Conservation (phyloP, 2,888 invertebrate genomes). For the Polia nebulosa region DNA sequence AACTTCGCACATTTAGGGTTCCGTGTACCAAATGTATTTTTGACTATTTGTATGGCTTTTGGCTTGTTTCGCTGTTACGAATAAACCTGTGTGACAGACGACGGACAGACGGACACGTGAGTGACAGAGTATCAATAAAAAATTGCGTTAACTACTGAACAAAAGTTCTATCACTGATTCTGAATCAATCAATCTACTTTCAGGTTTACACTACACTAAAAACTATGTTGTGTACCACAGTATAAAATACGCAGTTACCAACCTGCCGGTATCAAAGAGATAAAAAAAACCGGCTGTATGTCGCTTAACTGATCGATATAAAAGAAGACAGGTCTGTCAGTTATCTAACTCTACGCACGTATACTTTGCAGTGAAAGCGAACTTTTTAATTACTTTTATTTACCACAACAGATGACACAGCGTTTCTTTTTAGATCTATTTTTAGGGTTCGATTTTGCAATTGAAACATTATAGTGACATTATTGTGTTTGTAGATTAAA, state of each 20-base stretch:
- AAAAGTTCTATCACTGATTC: background rate
- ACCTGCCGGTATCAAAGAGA: constrained; percentile 65
- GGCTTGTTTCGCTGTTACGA: no score
- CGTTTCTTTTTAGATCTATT: constrained; percentile 68
- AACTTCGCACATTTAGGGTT: no score
- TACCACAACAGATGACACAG: constrained; percentile 85
- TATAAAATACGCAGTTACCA: constrained; percentile 55
- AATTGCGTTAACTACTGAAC: no score
- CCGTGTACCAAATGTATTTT: no score
- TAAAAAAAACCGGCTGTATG: constrained; percentile 82
- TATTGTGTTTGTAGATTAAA: background rate
- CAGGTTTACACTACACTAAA: background rate
- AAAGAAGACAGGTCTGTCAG: constrained; percentile 80
- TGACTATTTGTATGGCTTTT: no score
- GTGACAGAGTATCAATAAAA: no score
- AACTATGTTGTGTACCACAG: constrained; percentile 16
- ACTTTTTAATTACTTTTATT: constrained; percentile 86
- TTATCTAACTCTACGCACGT: constrained; percentile 86
- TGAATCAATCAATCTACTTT: background rate
- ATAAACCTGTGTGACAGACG: no score
- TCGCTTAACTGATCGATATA: constrained; percentile 83
- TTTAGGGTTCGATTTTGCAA: constrained; percentile 51
- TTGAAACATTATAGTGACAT: constrained; percentile 9
- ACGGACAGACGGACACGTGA: no score
- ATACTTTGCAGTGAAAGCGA: constrained; percentile 87